These are phyloP conservation scores for Parnassius glacialis DNA, from an alignment of 2,888 invertebrate species.

Conservation along the genomic window DNA sequence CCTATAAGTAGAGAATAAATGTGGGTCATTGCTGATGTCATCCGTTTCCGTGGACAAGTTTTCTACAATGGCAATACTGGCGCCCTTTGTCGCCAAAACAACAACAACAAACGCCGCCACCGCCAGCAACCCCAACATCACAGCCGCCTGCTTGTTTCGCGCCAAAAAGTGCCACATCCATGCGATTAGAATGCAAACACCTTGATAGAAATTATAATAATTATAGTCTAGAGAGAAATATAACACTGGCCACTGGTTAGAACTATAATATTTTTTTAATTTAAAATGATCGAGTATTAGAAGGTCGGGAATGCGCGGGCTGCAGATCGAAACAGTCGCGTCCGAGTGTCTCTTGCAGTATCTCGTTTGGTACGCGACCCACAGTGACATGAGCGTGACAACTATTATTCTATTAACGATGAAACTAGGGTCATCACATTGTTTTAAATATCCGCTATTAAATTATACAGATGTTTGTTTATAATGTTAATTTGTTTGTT, in stretches of 20 bases:
- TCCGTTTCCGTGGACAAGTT: slow-evolving; percentile 51
- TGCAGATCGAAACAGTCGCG: slow-evolving; percentile 34
- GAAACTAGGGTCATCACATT: slow-evolving; percentile 60
- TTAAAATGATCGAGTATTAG: slow-evolving; percentile 12
- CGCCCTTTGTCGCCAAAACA: slow-evolving; percentile 55
- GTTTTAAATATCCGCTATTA: neutral
- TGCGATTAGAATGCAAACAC: slow-evolving; percentile 25
- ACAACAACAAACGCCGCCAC: slow-evolving; percentile 61
- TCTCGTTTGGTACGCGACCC: slow-evolving; percentile 58
- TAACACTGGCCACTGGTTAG: slow-evolving; percentile 9
- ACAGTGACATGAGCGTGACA: slow-evolving; percentile 55
- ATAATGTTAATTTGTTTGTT: too few species aligned
- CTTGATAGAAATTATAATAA: slow-evolving; percentile 1
- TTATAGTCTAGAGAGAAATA: neutral
- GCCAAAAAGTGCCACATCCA: slow-evolving; percentile 74
- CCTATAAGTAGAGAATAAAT: slow-evolving; percentile 64
- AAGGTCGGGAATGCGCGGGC: slow-evolving; percentile 14
- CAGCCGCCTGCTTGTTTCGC: slow-evolving; percentile 66
- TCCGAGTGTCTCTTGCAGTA: slow-evolving; percentile 51
- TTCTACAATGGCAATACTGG: slow-evolving; percentile 39
- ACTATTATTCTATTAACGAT: slow-evolving; percentile 67
- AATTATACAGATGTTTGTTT: too few species aligned
- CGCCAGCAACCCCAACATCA: slow-evolving; percentile 64
- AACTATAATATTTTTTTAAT: slow-evolving; percentile 2
- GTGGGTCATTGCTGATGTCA: slow-evolving; percentile 59